A percentile compares a stretch with the other conserved stretches of the same genome.
phyloP scores from a whole-genome alignment of 2,797 vertebrate genomes.

The Denticeps clupeoides region DNA sequence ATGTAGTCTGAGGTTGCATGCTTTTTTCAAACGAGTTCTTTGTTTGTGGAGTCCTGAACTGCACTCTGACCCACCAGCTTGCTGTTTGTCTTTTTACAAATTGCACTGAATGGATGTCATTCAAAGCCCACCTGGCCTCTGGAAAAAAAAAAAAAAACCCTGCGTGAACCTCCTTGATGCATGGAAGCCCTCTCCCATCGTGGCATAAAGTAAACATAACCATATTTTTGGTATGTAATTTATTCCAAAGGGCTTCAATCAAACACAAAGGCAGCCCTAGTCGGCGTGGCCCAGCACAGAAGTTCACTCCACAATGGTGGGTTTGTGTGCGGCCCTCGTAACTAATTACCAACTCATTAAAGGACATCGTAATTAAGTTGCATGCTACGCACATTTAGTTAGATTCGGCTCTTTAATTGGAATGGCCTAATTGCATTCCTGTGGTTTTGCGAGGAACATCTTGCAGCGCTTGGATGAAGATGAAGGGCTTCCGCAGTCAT shows the following conservation, averaged over 20 bases:
- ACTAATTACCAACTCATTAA: constrained; percentile 55
- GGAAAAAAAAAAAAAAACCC: constrained; percentile 17
- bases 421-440: constrained; percentile 56
- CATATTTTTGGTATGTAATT: constrained; percentile 50
- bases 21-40: too few relatives aligned
- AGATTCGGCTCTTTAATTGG: constrained; percentile 50
- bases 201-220: constrained; percentile 44
- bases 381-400: constrained; percentile 55
- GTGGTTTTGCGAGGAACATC: too few relatives aligned
- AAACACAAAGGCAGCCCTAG: constrained; percentile 47
- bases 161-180: constrained; percentile 36
- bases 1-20: too few relatives aligned
- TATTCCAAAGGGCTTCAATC: constrained; percentile 53
- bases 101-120: constrained; percentile 10
- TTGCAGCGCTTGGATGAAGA: constrained; percentile 34
- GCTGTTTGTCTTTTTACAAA: not conserved
- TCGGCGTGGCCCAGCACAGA: constrained; percentile 39
- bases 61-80: constrained; percentile 5
- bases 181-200: constrained; percentile 34
- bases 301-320: constrained; percentile 49
- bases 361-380: constrained; percentile 56
- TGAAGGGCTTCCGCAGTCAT: constrained; percentile 20
- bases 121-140: constrained; percentile 12
- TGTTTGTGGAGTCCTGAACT: not conserved
- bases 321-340: constrained; percentile 43